Base-by-base conservation (phyloP, 2,113 vertebrate species). In the Ascaphus truei region DNA sequence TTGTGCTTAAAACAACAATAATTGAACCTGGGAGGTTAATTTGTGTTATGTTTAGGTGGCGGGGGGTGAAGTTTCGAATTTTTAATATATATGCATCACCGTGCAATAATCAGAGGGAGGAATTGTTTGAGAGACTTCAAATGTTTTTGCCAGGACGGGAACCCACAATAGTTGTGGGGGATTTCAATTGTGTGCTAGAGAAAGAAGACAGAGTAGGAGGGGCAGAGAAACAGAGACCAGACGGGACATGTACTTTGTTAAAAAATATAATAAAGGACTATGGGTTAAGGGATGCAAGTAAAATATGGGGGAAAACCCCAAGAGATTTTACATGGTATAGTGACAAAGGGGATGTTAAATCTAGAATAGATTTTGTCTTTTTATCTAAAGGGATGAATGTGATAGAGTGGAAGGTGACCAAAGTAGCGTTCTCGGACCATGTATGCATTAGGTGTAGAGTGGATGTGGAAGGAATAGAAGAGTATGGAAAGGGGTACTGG, bases 321-420 rank as follows among this genome's bases (percentile, higher is more conserved):
- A n/a, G n/a, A 5, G 16, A 3, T 4, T 7, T n/a, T 15, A 31
- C 13, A 4, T 53, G 6, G 7, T 5, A 15, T 7, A 8, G 18
- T 13, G 20, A 25, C 27, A 26, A 25, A 9, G 23, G 23, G 9
- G 22, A n/a, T 2, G 9, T 3, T 1, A 7, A n/a, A 2, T 53
- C 25, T 5, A 16, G 26, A 2, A 30, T 53, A 1, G 51, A 53
- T 16, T 8, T 13, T 8, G 7, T 8, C 10, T 34, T 33, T 2
- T 2, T 56, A 2, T 3, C 3, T 3, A 20, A 33, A 2, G 1
- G 3, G 1, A 8, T n/a, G 1, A 22, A 11, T 4, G 2, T 7
- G 1, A n/a, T 15, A 25, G 10, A 3, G 6, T 25, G 3, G n/a
- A n/a, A n/a, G n/a, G n/a, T n/a, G n/a, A n/a, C n/a, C n/a, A n/a